Evolutionary conservation across 2,888 invertebrate genomes (phyloP).

Genomic region (Siphonodentalium dalli): DNA sequence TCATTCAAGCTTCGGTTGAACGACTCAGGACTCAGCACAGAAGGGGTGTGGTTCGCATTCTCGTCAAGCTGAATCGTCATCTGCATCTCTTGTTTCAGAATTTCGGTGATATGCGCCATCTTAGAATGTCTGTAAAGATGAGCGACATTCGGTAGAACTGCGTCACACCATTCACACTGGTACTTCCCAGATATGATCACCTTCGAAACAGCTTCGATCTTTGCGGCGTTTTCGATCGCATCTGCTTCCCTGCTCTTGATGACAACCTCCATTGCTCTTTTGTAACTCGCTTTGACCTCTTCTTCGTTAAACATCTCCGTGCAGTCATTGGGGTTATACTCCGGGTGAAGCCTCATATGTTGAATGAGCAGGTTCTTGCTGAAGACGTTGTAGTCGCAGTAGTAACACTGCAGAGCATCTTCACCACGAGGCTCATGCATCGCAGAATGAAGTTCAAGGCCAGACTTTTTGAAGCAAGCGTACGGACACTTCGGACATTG

Average conservation of each 20-base stretch:
- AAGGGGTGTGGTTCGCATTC: no score
- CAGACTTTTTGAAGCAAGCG: constrained; percentile 43
- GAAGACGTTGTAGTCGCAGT: constrained; percentile 49
- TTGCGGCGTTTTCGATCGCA: not conserved
- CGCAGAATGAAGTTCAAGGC: constrained; percentile 44
- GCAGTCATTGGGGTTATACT: constrained; percentile 47
- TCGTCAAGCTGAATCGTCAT: no score
- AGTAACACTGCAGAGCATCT: constrained; percentile 45
- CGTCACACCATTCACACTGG: constrained; percentile 57
- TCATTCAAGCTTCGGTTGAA: no score
- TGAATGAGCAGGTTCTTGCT: constrained; percentile 45
- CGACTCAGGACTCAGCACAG: no score
- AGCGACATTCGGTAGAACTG: constrained; percentile 47
- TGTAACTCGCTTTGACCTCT: constrained; percentile 26
- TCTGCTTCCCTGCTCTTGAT: not conserved
- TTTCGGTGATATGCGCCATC: constrained; percentile 46
- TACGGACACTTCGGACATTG: constrained; percentile 52
- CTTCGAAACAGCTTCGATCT: no score
- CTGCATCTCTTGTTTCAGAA: constrained; percentile 51
- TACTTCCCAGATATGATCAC: constrained; percentile 8
- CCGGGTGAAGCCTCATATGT: constrained; percentile 49
- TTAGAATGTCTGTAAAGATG: constrained; percentile 55
- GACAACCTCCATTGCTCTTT: constrained; percentile 32
- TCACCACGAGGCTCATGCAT: constrained; percentile 44
- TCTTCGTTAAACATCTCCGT: constrained; percentile 26